Evolutionary conservation across 2,113 vertebrate genomes (phyloP), one percentile per base, ranked within the genome.

Genomic region (Atractosteus spatula): DNA sequence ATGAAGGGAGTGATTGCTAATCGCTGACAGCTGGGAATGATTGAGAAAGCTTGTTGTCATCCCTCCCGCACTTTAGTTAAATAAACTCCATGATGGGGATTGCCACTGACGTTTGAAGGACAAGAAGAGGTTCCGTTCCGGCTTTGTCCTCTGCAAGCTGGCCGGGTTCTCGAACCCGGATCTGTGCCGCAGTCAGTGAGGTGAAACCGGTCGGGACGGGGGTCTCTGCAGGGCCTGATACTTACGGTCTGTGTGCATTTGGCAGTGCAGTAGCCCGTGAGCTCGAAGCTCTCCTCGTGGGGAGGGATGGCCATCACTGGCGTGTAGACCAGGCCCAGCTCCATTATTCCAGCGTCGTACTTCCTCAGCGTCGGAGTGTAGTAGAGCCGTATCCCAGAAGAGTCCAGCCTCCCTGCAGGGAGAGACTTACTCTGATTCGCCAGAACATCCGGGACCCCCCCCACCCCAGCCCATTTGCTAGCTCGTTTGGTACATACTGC

Each of bases 221-320:
- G 12, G 51, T 3, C 44, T 8, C 11, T 12, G 1, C 41, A 66
- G 55, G 7, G 55, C 55, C 13, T 0, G 3, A 29, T 51, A 79
- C 94, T 84, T 83, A 99, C 97, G 80, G 84, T 69, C 78, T 85
- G 81, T 7, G 97, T 99, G 79, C 97, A 99, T 74, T 94, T 92
- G 71, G 93, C 92, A 0, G 92, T 96, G 91, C 97, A 99, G 76
- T 98, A 98, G 3, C 97, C 97, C 0, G 81, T 94, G 76, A 99
- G 93, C 72, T 81, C 7, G 67, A 97, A 99, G 8, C 13, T 41
- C 0, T 69, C 43, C 78, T 98, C 94, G 0, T 74, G 83, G 0
- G 97, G 97, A 2, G 97, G 97, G 43, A 98, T 85, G 4, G 96
- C 97, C 96, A 99, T 98, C 77, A 95, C 62, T 0, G 97, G 96